phyloP scores from a whole-genome alignment of 2,888 invertebrate species.

The Ditula angustiorana region DNA sequence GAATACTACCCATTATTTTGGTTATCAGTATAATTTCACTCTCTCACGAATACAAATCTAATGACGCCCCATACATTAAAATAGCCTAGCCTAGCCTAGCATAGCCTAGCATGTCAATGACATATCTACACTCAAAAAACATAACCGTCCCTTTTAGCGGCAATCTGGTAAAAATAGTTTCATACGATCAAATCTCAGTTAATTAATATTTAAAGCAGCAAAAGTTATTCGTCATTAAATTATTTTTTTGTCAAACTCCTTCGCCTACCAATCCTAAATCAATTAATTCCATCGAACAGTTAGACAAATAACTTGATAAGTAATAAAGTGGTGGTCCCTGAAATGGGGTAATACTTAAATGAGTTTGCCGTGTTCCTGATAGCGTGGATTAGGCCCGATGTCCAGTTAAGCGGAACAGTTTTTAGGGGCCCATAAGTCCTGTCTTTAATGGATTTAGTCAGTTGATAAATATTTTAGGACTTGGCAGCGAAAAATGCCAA shows the following conservation, averaged over 20 bases:
- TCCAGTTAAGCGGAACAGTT: constrained; percentile 23
- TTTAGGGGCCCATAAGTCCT: constrained; percentile 8
- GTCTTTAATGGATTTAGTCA: not conserved
- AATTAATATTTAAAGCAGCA: too few species aligned
- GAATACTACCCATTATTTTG: too few species aligned
- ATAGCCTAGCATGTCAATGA: too few species aligned
- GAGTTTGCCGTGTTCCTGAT: constrained; percentile 44
- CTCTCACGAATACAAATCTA: too few species aligned
- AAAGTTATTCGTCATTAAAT: not conserved
- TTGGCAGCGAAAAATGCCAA: too few species aligned
- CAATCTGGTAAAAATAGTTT: too few species aligned
- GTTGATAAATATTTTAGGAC: not conserved
- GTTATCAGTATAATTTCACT: too few species aligned
- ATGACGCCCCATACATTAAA: too few species aligned
- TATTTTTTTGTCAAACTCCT: constrained; percentile 16
- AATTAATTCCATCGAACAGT: constrained; percentile 35
- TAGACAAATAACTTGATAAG: constrained; percentile 44
- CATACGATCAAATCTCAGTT: too few species aligned
- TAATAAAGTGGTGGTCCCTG: constrained; percentile 43
- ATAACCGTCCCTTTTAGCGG: too few species aligned
- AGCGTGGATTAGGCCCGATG: constrained; percentile 18
- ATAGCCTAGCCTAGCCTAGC: too few species aligned
- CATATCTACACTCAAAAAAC: too few species aligned
- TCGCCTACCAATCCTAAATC: constrained; percentile 26
- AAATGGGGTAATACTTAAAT: constrained; percentile 48